Evolutionary conservation across 2,797 vertebrate species (phyloP), one percentile per base, ranked within the genome.

Genomic region (Lutjanus argentimaculatus): DNA sequence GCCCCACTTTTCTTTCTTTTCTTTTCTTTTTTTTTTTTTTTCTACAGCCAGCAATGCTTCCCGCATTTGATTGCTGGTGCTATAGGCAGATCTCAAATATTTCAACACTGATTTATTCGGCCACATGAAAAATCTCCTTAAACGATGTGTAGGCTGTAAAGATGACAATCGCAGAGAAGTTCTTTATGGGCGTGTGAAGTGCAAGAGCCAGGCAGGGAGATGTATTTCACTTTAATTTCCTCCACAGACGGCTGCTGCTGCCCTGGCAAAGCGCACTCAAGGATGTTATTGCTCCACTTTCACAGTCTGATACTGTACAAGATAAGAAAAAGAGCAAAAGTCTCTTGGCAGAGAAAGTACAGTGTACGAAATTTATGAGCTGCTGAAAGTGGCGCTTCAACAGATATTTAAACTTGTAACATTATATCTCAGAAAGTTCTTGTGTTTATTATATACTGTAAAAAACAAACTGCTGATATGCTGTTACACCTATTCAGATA

Each of bases 121-220:
- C 75, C 83, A 68, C 79, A 65, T 80, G 78, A 87, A 85, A 90
- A 88, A 83, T 49, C 67, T 82, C 72, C 69, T 87, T 85, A 89
- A 91, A 85, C 90, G 85, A 94, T 91, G 91, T 82, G 87, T 72
- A 85, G 87, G 92, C 91, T 88, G 85, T 96, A 95, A 94, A 95
- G 93, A 93, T 94, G 95, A 94, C 94, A 94, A 95, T 96, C 95
- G 94, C 86, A 86, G 59, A 88, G 92, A 91, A 85, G 52, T 84
- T 84, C 92, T 96, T 94, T 94, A 92, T 92, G 90, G 91, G 91
- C 86, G 89, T 75, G 80, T 81, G 88, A 89, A 72, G 84, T 75
- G 83, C 80, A 40, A 83, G 74, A 90, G 85, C 82, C 86, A 82
- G 80, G 81, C 62, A 61, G 66, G 56, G 77, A 72, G 81, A 92